A percentile compares a stretch with the other conserved stretches of the same genome.
Evolutionary conservation across 2,888 invertebrate species (phyloP).

Genomic region (Tiliacea citrago): DNA sequence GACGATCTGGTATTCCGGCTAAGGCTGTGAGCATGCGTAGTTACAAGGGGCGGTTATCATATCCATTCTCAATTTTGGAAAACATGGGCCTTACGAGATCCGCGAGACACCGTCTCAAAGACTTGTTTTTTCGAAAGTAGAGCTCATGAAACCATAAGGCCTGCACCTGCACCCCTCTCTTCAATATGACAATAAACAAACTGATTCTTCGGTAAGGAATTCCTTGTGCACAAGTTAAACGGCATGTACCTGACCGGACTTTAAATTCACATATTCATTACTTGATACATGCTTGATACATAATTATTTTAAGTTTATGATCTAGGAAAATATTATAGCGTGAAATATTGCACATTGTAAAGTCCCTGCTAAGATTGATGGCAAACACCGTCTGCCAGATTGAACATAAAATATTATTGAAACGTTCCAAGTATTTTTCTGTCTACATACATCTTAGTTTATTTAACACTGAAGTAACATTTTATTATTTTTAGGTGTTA

Average conservation of each 20-base stretch:
- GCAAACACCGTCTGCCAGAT: background rate
- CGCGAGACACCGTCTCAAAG: background rate
- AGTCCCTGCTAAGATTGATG: constrained; percentile 10
- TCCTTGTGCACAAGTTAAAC: background rate
- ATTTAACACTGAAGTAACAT: no score
- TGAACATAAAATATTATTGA: constrained; percentile 1
- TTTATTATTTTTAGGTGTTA: no score
- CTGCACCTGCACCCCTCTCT: no score
- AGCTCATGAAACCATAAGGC: background rate
- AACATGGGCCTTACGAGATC: background rate
- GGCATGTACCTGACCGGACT: constrained; percentile 25
- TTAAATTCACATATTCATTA: background rate
- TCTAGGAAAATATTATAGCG: constrained; percentile 33
- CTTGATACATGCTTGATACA: background rate
- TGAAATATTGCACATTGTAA: constrained; percentile 37
- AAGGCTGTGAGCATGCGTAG: no score
- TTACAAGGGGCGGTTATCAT: background rate
- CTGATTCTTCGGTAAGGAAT: background rate
- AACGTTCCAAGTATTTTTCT: constrained; percentile 4
- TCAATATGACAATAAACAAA: background rate
- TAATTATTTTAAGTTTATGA: constrained; percentile 33
- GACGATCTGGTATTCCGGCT: no score
- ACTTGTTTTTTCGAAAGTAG: background rate
- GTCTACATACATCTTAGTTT: background rate
- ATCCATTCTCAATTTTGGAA: background rate